Base-by-base conservation (phyloP, 2,888 invertebrate genomes). In the Rotaria socialis region DNA sequence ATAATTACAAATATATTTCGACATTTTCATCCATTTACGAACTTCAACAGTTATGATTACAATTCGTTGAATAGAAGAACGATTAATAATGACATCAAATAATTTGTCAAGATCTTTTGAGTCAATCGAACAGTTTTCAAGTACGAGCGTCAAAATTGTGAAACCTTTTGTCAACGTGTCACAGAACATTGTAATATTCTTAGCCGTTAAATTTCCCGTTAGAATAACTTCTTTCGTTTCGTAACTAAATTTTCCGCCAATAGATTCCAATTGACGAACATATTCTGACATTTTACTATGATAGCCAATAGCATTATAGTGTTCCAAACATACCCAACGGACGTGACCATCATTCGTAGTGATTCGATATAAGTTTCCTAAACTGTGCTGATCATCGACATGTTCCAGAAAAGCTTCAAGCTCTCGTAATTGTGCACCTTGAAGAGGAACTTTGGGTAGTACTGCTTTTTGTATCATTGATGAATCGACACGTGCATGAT, bases 391-490 rank as follows among this genome's bases (percentile, higher is more conserved):
- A 10, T 80, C 11, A 80, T 80, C 80, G 5, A 47, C 80, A 24
- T 8, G 8, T 24, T 80, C 47, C 47, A 80, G n/a, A 8, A 80
- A 80, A 5, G 22, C 47, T 80, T 80, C 43, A 47, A 80, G 80
- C 47, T 80, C 47, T 22, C 80, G 80, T 14, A 80, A 47, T n/a
- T 80, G 43, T 43, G n/a, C 80, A 80, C 80, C 80, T 80, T 80
- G 67, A 27, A 67, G 27, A 11, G 67, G 24, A n/a, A 3, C 14
- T 47, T 47, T 24, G 11, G 43, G 47, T 67, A 67, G 14, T 35
- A 27, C 16, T 2, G 35, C 27, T 67, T 67, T 27, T 35, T 19
- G 27, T 19, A 67, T 35, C 16, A 67, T 67, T 0, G 67, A 67
- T 67, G 67, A 35, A 67, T 67, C 67, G 3, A 67, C 19, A 67